Conservation (phyloP, 2,113 vertebrate genomes). For the Pipa parva region DNA sequence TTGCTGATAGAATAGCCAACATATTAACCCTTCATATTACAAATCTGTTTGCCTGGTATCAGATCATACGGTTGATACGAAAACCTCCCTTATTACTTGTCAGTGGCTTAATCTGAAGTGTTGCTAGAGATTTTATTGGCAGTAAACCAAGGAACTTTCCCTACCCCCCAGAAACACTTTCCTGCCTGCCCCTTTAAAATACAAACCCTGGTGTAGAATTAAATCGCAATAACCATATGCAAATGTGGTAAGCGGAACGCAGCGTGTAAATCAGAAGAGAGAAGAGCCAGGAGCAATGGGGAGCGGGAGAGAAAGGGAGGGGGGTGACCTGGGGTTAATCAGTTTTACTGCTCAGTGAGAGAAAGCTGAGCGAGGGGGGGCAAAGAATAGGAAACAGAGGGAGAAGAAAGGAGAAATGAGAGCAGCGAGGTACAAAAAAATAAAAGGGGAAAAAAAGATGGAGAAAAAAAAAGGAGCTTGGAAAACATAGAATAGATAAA, state of each 20-base stretch:
- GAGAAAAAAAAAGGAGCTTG: neutral
- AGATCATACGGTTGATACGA: neutral
- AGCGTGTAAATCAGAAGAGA: slow-evolving; percentile 83
- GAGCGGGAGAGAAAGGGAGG: slow-evolving; percentile 79
- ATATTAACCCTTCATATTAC: neutral
- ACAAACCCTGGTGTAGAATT: slow-evolving; percentile 36
- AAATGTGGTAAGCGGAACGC: slow-evolving; percentile 85
- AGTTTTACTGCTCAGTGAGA: slow-evolving; percentile 82
- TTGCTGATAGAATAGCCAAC: neutral
- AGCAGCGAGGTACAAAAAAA: neutral
- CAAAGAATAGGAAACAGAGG: slow-evolving; percentile 26
- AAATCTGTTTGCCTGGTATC: neutral
- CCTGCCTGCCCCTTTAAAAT: slow-evolving; percentile 34
- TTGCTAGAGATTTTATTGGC: neutral
- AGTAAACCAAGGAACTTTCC: neutral
- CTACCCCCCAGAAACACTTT: neutral
- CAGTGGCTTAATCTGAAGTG: neutral
- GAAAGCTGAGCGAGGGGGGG: slow-evolving; percentile 36
- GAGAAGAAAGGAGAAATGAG: slow-evolving; percentile 21
- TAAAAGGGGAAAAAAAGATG: slow-evolving; percentile 8
- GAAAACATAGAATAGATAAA: neutral
- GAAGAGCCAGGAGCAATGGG: slow-evolving; percentile 84
- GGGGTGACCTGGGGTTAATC: slow-evolving; percentile 90
- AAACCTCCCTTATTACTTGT: neutral
- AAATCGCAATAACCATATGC: slow-evolving; percentile 86